These are phyloP conservation scores for Calosoma granatense DNA, from an alignment of 1,140 invertebrate genomes.

Conservation along the genomic window DNA sequence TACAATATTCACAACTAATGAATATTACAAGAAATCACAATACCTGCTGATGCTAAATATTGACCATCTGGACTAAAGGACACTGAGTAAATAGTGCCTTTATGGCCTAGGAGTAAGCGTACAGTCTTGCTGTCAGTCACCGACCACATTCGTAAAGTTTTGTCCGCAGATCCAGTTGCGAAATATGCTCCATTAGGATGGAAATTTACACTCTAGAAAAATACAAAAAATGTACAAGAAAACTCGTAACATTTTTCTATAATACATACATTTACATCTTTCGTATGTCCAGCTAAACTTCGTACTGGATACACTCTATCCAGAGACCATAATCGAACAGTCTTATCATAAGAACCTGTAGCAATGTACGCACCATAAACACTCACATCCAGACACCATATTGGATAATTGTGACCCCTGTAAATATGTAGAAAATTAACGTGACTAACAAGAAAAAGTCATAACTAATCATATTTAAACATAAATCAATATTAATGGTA, in stretches of 20 bases:
- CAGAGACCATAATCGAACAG: constrained; percentile 75
- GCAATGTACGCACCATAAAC: constrained; percentile 61
- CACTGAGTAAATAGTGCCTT: constrained; percentile 47
- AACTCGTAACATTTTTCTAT: constrained; percentile 26
- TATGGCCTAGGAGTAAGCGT: constrained; percentile 48
- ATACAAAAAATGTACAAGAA: not conserved
- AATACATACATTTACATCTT: constrained; percentile 62
- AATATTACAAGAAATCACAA: no score
- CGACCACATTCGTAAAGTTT: constrained; percentile 54
- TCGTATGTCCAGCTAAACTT: constrained; percentile 71
- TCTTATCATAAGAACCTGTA: constrained; percentile 75
- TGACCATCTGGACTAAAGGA: constrained; percentile 62
- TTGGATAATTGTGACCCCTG: constrained; percentile 74
- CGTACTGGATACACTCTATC: constrained; percentile 68
- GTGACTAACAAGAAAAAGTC: constrained; percentile 20
- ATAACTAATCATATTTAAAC: no score
- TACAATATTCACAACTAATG: no score
- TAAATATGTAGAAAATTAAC: constrained; percentile 27
- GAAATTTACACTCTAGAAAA: constrained; percentile 48
- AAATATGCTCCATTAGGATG: constrained; percentile 60
- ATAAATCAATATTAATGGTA: no score
- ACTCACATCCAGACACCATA: constrained; percentile 75
- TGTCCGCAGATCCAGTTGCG: constrained; percentile 58
- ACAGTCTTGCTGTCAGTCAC: constrained; percentile 49
- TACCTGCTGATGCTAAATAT: constrained; percentile 51